These are phyloP conservation scores for Ernsta delagoae DNA, from an alignment of 2,888 invertebrate genomes.

Conservation along the genomic window DNA sequence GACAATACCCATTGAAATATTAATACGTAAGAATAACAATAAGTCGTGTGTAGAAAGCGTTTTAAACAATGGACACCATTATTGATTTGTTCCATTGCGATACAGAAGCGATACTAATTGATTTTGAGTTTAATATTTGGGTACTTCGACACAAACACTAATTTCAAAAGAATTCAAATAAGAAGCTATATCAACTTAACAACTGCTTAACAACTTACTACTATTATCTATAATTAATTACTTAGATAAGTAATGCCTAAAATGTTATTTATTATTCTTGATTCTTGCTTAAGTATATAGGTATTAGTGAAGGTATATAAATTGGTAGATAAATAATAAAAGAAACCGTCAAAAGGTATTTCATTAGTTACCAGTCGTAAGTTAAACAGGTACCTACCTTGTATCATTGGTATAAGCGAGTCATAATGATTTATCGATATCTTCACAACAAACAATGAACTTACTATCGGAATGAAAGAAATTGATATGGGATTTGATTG, in stretches of 20 bases:
- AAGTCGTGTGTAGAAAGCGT: constrained; percentile 51
- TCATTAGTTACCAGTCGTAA: constrained; percentile 1
- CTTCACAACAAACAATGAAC: constrained; percentile 51
- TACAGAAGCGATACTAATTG: not conserved
- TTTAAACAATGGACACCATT: constrained; percentile 60
- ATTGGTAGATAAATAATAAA: not conserved
- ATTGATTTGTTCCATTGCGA: constrained; percentile 31
- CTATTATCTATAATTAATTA: too few species aligned
- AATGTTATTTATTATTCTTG: too few species aligned
- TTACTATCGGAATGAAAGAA: constrained; percentile 49
- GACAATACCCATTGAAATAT: constrained; percentile 36
- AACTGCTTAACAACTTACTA: too few species aligned
- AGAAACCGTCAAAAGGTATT: not conserved
- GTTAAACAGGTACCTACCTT: constrained; percentile 2
- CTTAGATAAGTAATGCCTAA: too few species aligned
- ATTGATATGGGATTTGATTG: constrained; percentile 56
- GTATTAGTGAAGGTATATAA: too few species aligned
- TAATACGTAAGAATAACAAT: constrained; percentile 45
- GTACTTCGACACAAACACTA: too few species aligned
- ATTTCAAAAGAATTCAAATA: too few species aligned
- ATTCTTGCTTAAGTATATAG: too few species aligned
- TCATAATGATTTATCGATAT: constrained; percentile 59
- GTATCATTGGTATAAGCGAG: constrained; percentile 40
- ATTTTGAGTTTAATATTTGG: not conserved
- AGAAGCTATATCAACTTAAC: too few species aligned